Evolutionary conservation across 2,797 vertebrate genomes (phyloP), one percentile per base, ranked within the genome.

Genomic region (Yasuhikotakia modesta): DNA sequence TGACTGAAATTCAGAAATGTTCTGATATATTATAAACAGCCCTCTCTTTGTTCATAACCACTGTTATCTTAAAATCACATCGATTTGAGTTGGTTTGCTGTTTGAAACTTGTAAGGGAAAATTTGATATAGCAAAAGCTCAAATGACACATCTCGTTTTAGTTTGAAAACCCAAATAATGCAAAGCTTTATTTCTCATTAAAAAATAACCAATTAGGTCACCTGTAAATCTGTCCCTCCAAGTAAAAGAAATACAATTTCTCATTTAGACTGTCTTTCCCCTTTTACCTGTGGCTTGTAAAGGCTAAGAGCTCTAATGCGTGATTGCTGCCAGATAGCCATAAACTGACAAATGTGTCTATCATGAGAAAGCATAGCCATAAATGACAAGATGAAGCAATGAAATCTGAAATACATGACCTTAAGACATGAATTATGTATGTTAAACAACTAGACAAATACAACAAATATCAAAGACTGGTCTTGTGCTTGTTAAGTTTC

Each of bases 371-470:
- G 78, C 79, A 80, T 79, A 83, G 79, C 87, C 76, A 88, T 87
- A 90, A 61, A 87, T 90, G 91, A 89, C 82, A 64, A 80, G 89
- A 92, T 93, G 92, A 91, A 87, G 89, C 76, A 90, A 87, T 87
- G 85, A 77, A 50, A 82, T 88, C 84, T 87, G 86, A 87, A 76
- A 86, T 80, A 84, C 85, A 84, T 82, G 82, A 81, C 79, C 81
- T 80, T 79, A 63, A 85, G 77, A 83, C 85, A 90, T 92, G 91
- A 86, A 61, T 72, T 81, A 80, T 84, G 79, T 79, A 80, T 84
- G 83, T 86, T n/a, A 84, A 77, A 86, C 79, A 58, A 78, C 81
- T 78, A 70, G 79, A 86, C 85, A 84, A 85, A 79, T 79, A 85
- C 71, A 78, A 82, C 70, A 79, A 82, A 82, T 71, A 77, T 78